Evolutionary conservation across 2,113 vertebrate species (phyloP).

Genomic region (Rhodinocichla rosea): DNA sequence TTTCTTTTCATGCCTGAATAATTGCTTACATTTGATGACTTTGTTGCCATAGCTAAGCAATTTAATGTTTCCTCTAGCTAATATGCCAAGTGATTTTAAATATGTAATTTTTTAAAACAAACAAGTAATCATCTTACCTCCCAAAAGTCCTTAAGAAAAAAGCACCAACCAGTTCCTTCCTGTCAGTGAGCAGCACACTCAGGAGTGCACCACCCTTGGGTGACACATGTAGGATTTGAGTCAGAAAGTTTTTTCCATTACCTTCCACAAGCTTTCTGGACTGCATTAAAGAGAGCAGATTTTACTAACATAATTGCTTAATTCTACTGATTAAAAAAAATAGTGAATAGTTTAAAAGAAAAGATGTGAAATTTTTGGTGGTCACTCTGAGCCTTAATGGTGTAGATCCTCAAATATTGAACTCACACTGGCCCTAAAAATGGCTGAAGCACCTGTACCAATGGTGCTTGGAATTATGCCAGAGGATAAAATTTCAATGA

Average conservation of each 20-base stretch:
- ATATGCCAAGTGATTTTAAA: not conserved
- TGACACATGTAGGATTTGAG: not conserved
- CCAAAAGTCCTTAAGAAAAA: not conserved
- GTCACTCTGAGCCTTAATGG: not conserved
- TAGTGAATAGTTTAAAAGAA: not conserved
- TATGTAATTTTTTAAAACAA: not conserved
- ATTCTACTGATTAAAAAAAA: not conserved
- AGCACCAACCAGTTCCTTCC: not conserved
- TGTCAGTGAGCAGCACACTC: not conserved
- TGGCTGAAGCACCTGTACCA: not conserved
- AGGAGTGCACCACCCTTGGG: fast-evolving
- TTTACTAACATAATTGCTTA: not conserved
- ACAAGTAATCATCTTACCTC: not conserved
- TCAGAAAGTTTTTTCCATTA: not conserved
- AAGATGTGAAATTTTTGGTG: fast-evolving
- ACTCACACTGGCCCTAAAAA: not conserved
- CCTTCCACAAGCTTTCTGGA: not conserved
- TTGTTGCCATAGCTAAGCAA: not conserved
- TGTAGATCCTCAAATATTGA: not conserved
- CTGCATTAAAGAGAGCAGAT: not conserved
- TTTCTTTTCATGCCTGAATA: not conserved
- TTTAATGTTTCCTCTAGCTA: not conserved
- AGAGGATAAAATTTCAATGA: not conserved
- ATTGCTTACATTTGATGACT: not conserved
- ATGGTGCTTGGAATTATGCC: not conserved